These are phyloP conservation scores for Athripsodes cinereus DNA, from an alignment of 2,888 invertebrate genomes.

Conservation along the genomic window DNA sequence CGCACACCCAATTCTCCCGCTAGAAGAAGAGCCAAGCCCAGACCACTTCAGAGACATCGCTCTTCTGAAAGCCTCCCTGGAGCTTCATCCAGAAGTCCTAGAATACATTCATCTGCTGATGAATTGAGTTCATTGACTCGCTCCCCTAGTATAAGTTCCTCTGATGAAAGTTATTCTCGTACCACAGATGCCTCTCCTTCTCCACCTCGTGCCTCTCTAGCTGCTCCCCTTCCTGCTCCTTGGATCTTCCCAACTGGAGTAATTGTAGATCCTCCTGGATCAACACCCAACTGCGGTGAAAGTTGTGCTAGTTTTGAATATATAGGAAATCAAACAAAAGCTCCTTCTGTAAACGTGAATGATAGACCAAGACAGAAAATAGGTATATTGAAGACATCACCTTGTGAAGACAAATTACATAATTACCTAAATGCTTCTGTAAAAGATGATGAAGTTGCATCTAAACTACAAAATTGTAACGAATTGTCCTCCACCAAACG, in stretches of 20 bases:
- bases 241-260: slow-evolving; percentile 48
- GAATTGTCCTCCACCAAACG: slow-evolving; percentile 54
- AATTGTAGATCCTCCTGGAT: slow-evolving; percentile 52
- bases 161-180: slow-evolving; percentile 78
- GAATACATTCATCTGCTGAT: slow-evolving; percentile 74
- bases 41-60: slow-evolving; percentile 55
- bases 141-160: slow-evolving; percentile 77
- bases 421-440: slow-evolving; percentile 38
- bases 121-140: slow-evolving; percentile 76
- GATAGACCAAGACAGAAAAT: slow-evolving; percentile 39
- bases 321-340: slow-evolving; percentile 44
- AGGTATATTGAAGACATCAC: slow-evolving; percentile 38
- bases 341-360: slow-evolving; percentile 33
- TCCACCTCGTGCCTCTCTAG: slow-evolving; percentile 50
- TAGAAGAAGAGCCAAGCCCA: slow-evolving; percentile 39
- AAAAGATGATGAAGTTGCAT: slow-evolving; percentile 46
- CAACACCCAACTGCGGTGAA: slow-evolving; percentile 57
- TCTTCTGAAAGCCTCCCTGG: slow-evolving; percentile 62
- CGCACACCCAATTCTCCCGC: slow-evolving; percentile 30
- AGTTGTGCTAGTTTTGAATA: slow-evolving; percentile 61
- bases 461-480: slow-evolving; percentile 47
- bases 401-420: slow-evolving; percentile 41
- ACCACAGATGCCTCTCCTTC: slow-evolving; percentile 67
- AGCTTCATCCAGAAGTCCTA: slow-evolving; percentile 43
- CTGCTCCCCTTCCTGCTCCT: slow-evolving; percentile 43